Evolutionary conservation across 2,113 vertebrate genomes (phyloP).

Genomic region (Gnathonemus echidnorhynchus): DNA sequence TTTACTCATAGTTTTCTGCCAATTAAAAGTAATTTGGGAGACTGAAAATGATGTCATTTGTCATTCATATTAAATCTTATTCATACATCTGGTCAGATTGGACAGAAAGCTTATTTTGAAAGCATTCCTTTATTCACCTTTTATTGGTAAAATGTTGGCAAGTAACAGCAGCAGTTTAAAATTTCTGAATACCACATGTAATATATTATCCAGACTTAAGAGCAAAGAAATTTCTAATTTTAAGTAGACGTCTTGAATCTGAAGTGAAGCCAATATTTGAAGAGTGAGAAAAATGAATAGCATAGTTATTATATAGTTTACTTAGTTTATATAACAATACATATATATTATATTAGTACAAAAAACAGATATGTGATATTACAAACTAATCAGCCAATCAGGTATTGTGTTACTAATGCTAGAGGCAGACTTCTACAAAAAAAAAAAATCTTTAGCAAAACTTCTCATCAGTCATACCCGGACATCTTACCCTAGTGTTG

Average conservation of each 20-base stretch:
- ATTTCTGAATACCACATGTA: neutral
- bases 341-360: neutral
- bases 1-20: neutral
- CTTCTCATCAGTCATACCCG: neutral
- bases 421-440: neutral
- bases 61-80: neutral
- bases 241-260: neutral
- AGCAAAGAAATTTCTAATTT: neutral
- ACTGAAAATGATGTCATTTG: neutral
- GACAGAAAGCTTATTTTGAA: neutral
- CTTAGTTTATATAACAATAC: neutral
- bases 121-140: neutral
- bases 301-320: neutral
- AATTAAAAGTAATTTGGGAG: neutral
- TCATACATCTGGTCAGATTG: neutral
- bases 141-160: neutral
- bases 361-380: neutral
- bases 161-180: neutral
- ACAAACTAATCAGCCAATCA: neutral
- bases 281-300: neutral
- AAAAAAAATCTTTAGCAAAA: neutral
- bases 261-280: neutral
- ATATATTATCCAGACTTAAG: neutral
- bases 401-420: neutral
- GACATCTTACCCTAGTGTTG: neutral